Conservation (phyloP, 2,888 invertebrate genomes). For the Harmothoe impar region DNA sequence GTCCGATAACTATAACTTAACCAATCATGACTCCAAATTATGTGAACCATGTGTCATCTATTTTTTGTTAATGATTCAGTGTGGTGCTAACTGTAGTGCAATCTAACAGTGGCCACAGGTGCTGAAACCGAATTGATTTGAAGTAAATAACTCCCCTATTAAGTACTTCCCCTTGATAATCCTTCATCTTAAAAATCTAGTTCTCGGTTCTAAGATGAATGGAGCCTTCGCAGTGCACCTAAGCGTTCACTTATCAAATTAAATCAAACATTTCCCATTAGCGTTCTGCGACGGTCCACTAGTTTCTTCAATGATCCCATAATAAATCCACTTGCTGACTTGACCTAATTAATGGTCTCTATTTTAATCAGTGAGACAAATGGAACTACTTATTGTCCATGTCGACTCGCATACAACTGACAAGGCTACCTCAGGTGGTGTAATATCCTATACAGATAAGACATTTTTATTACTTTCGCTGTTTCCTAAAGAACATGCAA, state of each 20-base stretch:
- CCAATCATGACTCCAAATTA: too few species aligned
- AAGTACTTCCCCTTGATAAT: constrained; percentile 1
- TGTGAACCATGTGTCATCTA: too few species aligned
- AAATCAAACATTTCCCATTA: constrained; percentile 30
- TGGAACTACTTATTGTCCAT: neutral
- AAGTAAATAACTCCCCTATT: neutral
- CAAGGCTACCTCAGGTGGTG: neutral
- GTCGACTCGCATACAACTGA: neutral
- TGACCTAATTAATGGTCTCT: neutral
- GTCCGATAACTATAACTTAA: neutral
- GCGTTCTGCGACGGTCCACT: neutral
- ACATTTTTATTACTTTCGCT: too few species aligned
- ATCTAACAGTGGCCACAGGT: too few species aligned
- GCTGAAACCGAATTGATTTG: neutral
- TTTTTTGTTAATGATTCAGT: too few species aligned
- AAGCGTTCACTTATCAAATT: constrained; percentile 26
- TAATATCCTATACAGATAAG: too few species aligned
- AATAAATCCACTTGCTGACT: constrained; percentile 11
- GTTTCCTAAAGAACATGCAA: too few species aligned
- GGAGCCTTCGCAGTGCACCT: neutral
- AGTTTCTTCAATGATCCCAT: neutral
- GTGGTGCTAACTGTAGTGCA: too few species aligned
- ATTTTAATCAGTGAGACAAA: neutral
- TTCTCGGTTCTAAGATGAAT: neutral
- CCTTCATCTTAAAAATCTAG: neutral